These are phyloP conservation scores for Edolisoma coerulescens DNA, from an alignment of 2,113 vertebrate genomes.

Conservation along the genomic window DNA sequence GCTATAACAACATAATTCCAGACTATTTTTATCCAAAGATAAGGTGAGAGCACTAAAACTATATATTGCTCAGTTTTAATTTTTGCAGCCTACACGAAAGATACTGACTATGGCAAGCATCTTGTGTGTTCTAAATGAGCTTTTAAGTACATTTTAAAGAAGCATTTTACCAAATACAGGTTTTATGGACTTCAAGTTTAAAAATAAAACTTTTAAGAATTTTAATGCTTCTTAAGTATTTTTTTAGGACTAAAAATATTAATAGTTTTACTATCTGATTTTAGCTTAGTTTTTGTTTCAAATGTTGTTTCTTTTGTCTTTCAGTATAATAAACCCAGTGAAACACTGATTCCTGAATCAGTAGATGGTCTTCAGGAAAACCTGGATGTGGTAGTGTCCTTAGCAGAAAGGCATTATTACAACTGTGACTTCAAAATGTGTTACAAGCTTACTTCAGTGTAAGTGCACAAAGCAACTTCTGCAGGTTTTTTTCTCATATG, in stretches of 20 bases:
- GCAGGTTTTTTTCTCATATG: not conserved
- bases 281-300: not conserved
- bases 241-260: not conserved
- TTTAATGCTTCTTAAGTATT: not conserved
- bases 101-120: not conserved
- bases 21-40: not conserved
- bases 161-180: not conserved
- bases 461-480: slow-evolving; percentile 62
- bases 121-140: not conserved
- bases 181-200: not conserved
- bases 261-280: not conserved
- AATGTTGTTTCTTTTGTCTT: not conserved
- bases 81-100: not conserved
- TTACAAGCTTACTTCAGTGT: slow-evolving; percentile 96
- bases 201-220: not conserved
- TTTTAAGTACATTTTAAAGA: not conserved
- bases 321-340: slow-evolving; percentile 98
- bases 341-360: slow-evolving; percentile 87
- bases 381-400: slow-evolving; percentile 94
- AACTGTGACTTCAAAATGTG: slow-evolving; percentile 99
- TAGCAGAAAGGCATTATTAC: slow-evolving; percentile 98
- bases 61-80: not conserved
- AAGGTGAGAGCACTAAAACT: not conserved
- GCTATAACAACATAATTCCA: not conserved
- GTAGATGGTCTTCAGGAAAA: slow-evolving; percentile 93